Conservation (phyloP, 2,797 vertebrate species). For the Sebastes goodei region DNA sequence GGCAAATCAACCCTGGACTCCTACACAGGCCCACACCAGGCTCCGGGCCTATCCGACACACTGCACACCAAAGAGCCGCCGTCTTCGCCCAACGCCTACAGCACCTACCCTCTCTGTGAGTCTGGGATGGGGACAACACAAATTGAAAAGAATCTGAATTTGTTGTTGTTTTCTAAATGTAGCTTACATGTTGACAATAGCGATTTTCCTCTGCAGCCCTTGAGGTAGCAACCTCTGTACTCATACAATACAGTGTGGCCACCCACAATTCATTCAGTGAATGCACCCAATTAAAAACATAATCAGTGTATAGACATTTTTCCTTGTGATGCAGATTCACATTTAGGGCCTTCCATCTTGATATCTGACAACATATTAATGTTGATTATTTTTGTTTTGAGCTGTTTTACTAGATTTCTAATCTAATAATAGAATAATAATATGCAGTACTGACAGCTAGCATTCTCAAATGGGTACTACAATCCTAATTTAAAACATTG, state of each 20-base stretch:
- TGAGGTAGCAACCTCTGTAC: neutral
- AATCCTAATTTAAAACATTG: no score
- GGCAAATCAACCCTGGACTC: conserved; percentile 94
- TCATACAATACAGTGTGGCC: neutral
- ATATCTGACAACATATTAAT: neutral
- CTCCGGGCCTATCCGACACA: conserved; percentile 89
- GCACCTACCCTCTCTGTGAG: conserved; percentile 94
- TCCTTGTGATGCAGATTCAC: neutral
- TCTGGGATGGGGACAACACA: neutral
- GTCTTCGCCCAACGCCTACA: conserved; percentile 93
- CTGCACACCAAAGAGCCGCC: conserved; percentile 99
- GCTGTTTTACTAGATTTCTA: neutral
- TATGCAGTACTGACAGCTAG: no score
- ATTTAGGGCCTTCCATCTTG: neutral
- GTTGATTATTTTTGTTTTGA: neutral
- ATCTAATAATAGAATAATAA: no score
- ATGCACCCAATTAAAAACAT: neutral
- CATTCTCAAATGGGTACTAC: no score
- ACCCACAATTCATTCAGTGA: neutral
- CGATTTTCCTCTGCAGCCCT: neutral
- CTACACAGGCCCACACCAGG: conserved; percentile 90
- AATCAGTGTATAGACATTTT: neutral
- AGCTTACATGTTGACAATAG: neutral
- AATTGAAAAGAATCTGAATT: neutral
- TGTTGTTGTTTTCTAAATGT: neutral